Conservation (phyloP, 2,888 invertebrate genomes). For the Formica aserva region DNA sequence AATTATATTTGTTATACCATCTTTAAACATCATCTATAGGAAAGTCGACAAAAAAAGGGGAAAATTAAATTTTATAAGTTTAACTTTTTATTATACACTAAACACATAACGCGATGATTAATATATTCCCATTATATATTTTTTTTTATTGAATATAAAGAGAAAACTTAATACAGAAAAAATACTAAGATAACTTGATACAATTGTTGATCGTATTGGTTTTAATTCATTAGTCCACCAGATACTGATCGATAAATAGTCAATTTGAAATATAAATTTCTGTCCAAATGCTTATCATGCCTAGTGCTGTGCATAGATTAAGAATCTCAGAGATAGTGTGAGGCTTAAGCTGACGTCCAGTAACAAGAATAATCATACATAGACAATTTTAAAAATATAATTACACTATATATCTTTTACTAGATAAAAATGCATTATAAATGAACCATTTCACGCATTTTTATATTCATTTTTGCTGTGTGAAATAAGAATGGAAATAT, state of each 20-base stretch:
- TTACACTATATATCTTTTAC: not conserved
- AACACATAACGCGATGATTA: not conserved
- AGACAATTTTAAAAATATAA: conserved; percentile 9
- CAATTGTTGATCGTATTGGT: conserved; percentile 24
- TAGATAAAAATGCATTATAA: conserved; percentile 23
- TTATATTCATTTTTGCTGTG: conserved; percentile 28
- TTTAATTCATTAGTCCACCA: conserved; percentile 35
- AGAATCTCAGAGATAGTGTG: conserved; percentile 33
- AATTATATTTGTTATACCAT: conserved; percentile 33
- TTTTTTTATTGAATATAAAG: not conserved
- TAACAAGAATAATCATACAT: not conserved
- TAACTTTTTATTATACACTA: not conserved
- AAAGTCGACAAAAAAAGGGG: not conserved
- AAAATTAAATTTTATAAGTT: conserved; percentile 25
- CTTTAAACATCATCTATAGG: conserved; percentile 14
- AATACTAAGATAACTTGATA: conserved; percentile 16
- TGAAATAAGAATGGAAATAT: not conserved
- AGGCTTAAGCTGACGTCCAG: conserved; percentile 46
- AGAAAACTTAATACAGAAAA: not conserved
- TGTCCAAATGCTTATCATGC: conserved; percentile 50
- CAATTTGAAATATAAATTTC: conserved; percentile 49
- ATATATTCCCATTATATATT: not conserved
- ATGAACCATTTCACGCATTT: not conserved
- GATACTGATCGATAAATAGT: conserved; percentile 36
- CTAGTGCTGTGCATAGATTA: conserved; percentile 50